Base-by-base conservation (phyloP, 1,140 invertebrate genomes). In the Drosophila kohkoa region DNA sequence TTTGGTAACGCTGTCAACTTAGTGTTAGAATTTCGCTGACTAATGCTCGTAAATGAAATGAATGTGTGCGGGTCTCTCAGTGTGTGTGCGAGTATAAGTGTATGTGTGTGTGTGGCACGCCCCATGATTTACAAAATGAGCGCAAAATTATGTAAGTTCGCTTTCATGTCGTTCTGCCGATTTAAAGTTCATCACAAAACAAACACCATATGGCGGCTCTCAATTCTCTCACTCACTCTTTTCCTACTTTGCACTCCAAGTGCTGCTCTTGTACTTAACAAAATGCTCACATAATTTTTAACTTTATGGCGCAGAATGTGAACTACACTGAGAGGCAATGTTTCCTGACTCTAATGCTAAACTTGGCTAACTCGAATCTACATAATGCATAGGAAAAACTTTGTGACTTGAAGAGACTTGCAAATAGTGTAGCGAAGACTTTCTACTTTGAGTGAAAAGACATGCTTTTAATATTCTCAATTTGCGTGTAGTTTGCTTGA, bases 21-120 rank as follows among this genome's bases (percentile, higher is more conserved):
- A 77, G 72, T 77, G 77, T 83, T 69, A 54, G 59, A 76, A 80
- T 67, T 76, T 66, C 43, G 54, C 75, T 45, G 73, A 82, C 63
- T 66, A 65, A 62, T 72, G 46, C 69, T 30, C 4, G 51, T 3
- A 66, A 62, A 60, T 69, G 55, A 52, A 59, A 15, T 69, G 68
- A 35, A 49, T 70, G 41, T 54, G 51, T 28, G 20, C 20, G 20
- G 20, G 3, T 32, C 5, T 8, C n/a, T 46, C 41, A 16, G 65
- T 60, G 66, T 67, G 28, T 32, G 28, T 54, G 69, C 71, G 80
- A n/a, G n/a, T 16, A 16, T 16, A 20, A 20, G 20, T 20, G 20
- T 25, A 0, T 25, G 20, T 32, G 30, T 30, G 25, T 54, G 28
- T 45, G 69, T 79, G 81, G 45, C 81, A 59, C 15, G 11, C 63